phyloP scores from a whole-genome alignment of 92 coral and sea anemone species.

The Bergia sp. region DNA sequence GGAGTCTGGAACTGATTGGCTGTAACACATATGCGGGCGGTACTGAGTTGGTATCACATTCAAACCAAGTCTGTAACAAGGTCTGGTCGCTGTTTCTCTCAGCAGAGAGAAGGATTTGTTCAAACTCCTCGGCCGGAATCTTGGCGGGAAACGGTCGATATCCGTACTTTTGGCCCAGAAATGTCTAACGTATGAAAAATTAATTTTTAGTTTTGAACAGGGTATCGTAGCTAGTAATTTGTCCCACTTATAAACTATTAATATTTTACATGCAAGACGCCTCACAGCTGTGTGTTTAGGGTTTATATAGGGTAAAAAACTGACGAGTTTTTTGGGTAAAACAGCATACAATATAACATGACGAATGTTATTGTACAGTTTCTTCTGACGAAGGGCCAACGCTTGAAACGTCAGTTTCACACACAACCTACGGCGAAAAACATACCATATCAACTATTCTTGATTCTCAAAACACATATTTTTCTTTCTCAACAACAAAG shows the following conservation, averaged over 20 bases:
- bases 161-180: constrained; percentile 72
- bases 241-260: neutral
- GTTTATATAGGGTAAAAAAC: too few relatives aligned
- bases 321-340: neutral
- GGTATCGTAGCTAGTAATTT: neutral
- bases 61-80: constrained; percentile 57
- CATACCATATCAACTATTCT: too few relatives aligned
- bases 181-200: constrained; percentile 37
- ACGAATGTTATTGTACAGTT: too few relatives aligned
- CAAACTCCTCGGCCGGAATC: constrained; percentile 49
- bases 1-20: constrained; percentile 67
- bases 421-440: too few relatives aligned
- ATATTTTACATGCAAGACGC: too few relatives aligned
- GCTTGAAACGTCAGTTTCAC: too few relatives aligned
- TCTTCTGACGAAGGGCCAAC: too few relatives aligned
- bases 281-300: too few relatives aligned
- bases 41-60: constrained; percentile 59
- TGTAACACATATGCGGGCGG: constrained; percentile 67
- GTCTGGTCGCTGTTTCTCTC: constrained; percentile 46
- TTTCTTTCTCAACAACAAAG: too few relatives aligned
- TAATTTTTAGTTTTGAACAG: neutral
- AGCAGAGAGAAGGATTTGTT: constrained; percentile 33
- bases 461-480: too few relatives aligned
- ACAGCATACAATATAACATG: too few relatives aligned
- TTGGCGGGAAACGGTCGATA: constrained; percentile 71